Evolutionary conservation across 2,113 vertebrate genomes (phyloP).

Genomic region (Microcebus ravelobensis): DNA sequence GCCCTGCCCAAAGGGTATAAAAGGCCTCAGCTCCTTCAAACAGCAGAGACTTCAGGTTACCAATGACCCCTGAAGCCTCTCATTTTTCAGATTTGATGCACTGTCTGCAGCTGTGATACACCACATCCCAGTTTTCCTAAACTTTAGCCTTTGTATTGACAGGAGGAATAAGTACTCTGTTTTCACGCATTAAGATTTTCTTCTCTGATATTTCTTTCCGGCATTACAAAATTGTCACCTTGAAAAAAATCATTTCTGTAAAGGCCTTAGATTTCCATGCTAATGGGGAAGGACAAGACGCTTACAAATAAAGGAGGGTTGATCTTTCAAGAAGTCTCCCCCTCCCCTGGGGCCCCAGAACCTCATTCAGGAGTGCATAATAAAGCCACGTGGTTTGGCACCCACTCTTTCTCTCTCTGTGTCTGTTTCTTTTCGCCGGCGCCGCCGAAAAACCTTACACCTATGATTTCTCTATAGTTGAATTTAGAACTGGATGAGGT

Average conservation of each 20-base stretch:
- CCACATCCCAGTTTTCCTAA: neutral
- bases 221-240: slow-evolving; percentile 18
- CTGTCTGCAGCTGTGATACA: neutral
- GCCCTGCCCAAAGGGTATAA: too few species aligned
- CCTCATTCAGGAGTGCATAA: too few species aligned
- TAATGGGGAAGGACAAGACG: too few species aligned
- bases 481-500: slow-evolving; percentile 6
- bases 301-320: too few species aligned
- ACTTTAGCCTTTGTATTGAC: neutral
- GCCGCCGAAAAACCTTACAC: too few species aligned
- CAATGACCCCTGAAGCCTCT: neutral
- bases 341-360: too few species aligned
- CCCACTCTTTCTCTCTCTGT: too few species aligned
- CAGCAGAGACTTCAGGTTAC: neutral
- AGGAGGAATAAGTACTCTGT: neutral
- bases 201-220: neutral
- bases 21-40: too few species aligned
- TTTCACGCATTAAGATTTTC: neutral
- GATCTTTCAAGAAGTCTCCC: too few species aligned
- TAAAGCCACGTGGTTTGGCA: too few species aligned
- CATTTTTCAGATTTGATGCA: neutral
- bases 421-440: too few species aligned
- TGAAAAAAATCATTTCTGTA: neutral
- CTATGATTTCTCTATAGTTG: neutral
- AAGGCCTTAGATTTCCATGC: neutral